A percentile compares a stretch with the other conserved stretches of the same genome.
These are phyloP conservation scores for Caenorhabditis elegans DNA, from an alignment of 1,140 invertebrate species.

Conservation along the genomic window DNA sequence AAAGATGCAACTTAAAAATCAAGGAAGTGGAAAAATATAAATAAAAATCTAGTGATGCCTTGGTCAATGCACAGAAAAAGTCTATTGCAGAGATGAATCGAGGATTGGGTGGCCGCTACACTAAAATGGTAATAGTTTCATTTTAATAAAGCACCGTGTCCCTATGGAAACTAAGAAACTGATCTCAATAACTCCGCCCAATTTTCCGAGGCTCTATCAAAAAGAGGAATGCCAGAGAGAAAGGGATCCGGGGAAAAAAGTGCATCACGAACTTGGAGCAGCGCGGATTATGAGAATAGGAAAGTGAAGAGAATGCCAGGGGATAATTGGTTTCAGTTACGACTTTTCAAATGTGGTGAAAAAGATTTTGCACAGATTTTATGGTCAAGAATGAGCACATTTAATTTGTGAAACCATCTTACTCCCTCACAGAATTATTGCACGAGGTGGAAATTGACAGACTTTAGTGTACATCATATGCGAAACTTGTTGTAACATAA, in stretches of 20 bases:
- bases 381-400: no score
- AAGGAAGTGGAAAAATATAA: no score
- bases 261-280: not conserved
- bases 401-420: no score
- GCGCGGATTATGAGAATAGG: not conserved
- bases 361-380: not conserved
- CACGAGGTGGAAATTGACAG: no score
- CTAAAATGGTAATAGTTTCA: not conserved
- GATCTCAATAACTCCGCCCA: not conserved
- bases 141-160: not conserved
- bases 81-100: not conserved
- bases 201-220: not conserved
- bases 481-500: no score
- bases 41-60: no score
- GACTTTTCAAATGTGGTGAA: not conserved
- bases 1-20: no score
- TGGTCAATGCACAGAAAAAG: no score
- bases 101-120: no score
- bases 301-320: no score
- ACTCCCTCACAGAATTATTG: no score
- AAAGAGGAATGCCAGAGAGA: not conserved
- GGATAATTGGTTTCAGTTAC: constrained; percentile 22
- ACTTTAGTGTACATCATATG: no score
- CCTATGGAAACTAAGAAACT: not conserved
- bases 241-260: not conserved